phyloP scores from a whole-genome alignment of 30 jellyfish, hydroid and myxozoan species.

The Pelagia noctiluca region DNA sequence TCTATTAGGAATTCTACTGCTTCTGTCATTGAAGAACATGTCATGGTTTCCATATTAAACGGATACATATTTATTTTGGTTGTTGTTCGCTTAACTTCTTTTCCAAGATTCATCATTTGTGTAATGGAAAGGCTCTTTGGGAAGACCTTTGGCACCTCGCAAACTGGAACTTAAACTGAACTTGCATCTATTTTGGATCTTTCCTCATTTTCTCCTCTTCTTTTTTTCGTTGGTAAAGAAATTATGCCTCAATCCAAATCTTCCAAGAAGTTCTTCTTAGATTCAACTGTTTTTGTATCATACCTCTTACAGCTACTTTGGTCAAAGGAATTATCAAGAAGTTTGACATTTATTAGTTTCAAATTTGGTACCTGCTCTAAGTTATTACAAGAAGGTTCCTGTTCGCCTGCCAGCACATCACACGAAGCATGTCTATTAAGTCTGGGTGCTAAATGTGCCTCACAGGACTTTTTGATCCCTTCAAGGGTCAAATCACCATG shows the following conservation, averaged over 20 bases:
- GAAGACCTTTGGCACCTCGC: neutral
- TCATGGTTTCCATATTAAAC: conserved; percentile 24
- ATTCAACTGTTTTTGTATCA: too few species aligned
- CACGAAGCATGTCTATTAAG: neutral
- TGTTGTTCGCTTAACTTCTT: neutral
- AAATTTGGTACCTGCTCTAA: neutral
- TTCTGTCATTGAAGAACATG: conserved; percentile 7
- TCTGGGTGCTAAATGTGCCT: neutral
- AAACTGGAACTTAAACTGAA: neutral
- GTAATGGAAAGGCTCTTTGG: conserved; percentile 41
- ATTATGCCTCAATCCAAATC: too few species aligned
- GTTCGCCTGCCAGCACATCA: conserved; percentile 15
- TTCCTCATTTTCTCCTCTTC: neutral
- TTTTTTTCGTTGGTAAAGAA: too few species aligned
- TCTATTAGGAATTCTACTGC: neutral
- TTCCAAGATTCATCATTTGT: conserved; percentile 30
- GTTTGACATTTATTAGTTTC: conserved; percentile 8
- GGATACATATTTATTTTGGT: neutral
- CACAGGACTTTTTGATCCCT: neutral
- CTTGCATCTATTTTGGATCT: neutral
- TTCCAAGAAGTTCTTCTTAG: too few species aligned
- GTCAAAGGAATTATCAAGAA: too few species aligned
- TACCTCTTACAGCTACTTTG: too few species aligned
- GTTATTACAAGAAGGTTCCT: conserved; percentile 15
- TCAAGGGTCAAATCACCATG: conserved; percentile 10